Evolutionary conservation across 92 coral and sea anemone genomes (phyloP), one percentile per base, ranked within the genome.

Genomic region (Siderastrea siderea): DNA sequence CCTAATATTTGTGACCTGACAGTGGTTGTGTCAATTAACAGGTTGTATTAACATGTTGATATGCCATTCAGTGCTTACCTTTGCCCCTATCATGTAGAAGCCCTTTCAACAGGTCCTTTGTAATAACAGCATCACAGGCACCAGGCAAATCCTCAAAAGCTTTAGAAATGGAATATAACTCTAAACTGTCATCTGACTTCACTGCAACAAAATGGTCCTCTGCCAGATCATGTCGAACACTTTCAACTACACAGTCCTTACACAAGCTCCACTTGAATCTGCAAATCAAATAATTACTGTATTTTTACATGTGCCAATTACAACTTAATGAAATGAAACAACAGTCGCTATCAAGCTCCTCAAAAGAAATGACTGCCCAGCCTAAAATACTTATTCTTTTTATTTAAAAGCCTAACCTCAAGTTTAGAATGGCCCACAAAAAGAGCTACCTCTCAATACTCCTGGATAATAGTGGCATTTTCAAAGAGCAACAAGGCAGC

Each of bases 1-100:
- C 38, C 38, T 0, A 26, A 26, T 26, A 26, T 0, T 26, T 26
- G 38, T 26, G 38, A 26, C 38, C 38, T 26, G 38, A 26, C 38
- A 26, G 38, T 26, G 38, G 38, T 26, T 0, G 38, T 26, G 38
- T 26, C 0, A 26, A 26, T 26, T 26, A 26, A 55, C 12, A 7
- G 12, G 61, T 55, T 7, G 12, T 7, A 55, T 14, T 55, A 53
- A 5, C 57, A 5, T 5, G 57, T 9, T 53, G 57, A 5, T 5
- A 14, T 4, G 8, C 12, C 61, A 11, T 55, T 8, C 61, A 2
- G 61, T 55, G 63, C 59, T 10, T 51, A 95, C 98, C 98, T 95
- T 95, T 95, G 67, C 98, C 98, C 86, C 96, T 91, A 74, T 95
- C 96, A 58, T 89, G 87, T 57, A 95, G 87, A 15, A 95, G 87